Evolutionary conservation across 1,140 invertebrate genomes (phyloP), one percentile per base, ranked within the genome.

Genomic region (Steinernema khuongi): DNA sequence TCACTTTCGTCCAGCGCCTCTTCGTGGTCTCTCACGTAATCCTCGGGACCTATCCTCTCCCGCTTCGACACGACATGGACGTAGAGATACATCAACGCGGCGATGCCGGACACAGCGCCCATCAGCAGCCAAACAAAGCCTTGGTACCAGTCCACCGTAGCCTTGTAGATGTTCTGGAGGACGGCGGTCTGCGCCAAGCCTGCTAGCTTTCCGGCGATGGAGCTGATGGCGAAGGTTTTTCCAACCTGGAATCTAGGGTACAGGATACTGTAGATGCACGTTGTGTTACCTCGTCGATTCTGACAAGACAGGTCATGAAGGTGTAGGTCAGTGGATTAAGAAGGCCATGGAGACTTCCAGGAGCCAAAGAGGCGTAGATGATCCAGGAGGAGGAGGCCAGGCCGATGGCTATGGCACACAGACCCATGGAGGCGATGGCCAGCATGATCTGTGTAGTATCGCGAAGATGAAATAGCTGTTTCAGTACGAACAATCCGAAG

Each of bases 271-370:
- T 28, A 22, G 66, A 11, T 78, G n/a, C 41, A 29, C 32, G 22
- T 28, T 44, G 67, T 19, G 26, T 71, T 1, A 80, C 78, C 69
- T 79, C 79, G 67, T 80, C 69, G 33, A 68, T 71, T 29, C 77
- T 67, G 11, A 78, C 78, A 1, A 79, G 60, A 74, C 79, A 79
- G 22, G 74, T 70, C 72, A 80, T 75, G 28, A 79, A 76, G 0
- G 79, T 81, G 44, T 80, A 79, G 14, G 78, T 68, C 44, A 79
- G 70, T 17, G 79, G 79, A 72, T 79, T 79, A 17, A 80, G 68
- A 30, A 79, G 33, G 2, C 78, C 79, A 60, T 79, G 79, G 22
- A 79, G 36, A 50, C 75, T 76, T 31, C 79, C 79, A 31, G 75
- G 78, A 69, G 72, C 70, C 50, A 80, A 71, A 41, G 79, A 81